Base-by-base conservation (phyloP, 1,140 invertebrate genomes). In the Drosophila pallidifrons region DNA sequence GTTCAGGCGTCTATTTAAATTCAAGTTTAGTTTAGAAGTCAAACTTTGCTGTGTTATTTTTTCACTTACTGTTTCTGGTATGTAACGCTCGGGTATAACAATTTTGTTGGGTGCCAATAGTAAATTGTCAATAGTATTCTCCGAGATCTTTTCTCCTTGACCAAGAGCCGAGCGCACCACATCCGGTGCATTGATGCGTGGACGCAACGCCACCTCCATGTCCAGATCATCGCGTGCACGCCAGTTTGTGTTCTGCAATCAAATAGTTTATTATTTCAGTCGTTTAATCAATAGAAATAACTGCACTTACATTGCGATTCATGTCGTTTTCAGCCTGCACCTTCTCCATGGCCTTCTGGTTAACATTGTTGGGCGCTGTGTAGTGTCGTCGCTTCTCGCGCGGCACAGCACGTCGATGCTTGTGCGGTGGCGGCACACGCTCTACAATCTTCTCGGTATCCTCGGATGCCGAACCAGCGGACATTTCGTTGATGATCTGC, bases 71-170 rank as follows among this genome's bases (percentile, higher is more conserved):
- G 96, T 95, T 93, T 98, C 97, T 32, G 97, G 97, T 79, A 98
- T 96, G 91, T 98, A 98, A 76, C 97, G 94, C 93, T 98, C 97
- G 3, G 97, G 97, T 77, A 98, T 98, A 30, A 96, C 93, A 77
- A 98, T 98, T 93, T 98, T 98, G 91, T 96, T 96, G 16, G 97
- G 97, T 28, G 96, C 96, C 49, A 96, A 96, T 28, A 98, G 93
- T 79, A 98, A 93, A 80, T 95, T 95, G 93, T 98, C 97, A 74
- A 98, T 98, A 28, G 97, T 97, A 63, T 95, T 95, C 86, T 97
- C 96, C 63, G 94, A 94, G 49, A 93, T 93, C 81, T 93, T 93
- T 46, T 93, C 93, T 1, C 93, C 93, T 41, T 91, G 85, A 30
- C 95, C 95, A 64, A 97, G 85, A 1, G 97, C 97, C 0, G 96